Evolutionary conservation across 2,888 invertebrate genomes (phyloP), one percentile per base, ranked within the genome.

Genomic region (Coenonympha glycerion): DNA sequence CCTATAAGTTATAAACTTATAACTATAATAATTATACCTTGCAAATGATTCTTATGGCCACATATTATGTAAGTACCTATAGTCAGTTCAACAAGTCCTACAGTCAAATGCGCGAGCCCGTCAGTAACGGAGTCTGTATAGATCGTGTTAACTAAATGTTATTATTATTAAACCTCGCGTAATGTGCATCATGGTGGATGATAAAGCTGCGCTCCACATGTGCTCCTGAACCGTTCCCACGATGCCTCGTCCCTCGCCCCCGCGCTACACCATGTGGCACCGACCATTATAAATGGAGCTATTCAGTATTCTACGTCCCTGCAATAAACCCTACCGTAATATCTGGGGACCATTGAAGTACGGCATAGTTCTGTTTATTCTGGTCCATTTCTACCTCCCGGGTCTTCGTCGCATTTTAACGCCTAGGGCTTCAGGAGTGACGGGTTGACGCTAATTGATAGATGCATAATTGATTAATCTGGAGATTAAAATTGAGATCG

Each of bases 161-260:
- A 77, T 77, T 83, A 82, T 83, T 79, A 80, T 75, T 76, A 71
- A 66, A 65, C 72, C 71, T 73, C 77, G 74, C 71, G 64, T 78
- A 76, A 73, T 76, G 73, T 72, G 70, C 71, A 69, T 73, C 71
- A 69, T 73, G 71, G 71, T 65, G 65, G 68, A 66, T 73, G 79
- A 82, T 82, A 81, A 85, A 85, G 83, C 85, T 87, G 86, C 73
- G 71, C 67, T 75, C 80, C 86, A 85, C 68, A 85, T 85, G 86
- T 83, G 83, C 73, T 73, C 62, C 56, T 62, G 70, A 69, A 68
- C 53, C 62, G 79, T 85, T 85, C 86, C 83, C 85, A 84, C 78
- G 76, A 60, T 69, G 63, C 61, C 67, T 57, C 60, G 66, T 63
- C 66, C 69, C 68, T 63, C 65, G 58, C 64, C 55, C 57, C 69